Evolutionary conservation across 2,113 vertebrate genomes (phyloP).

Genomic region (Anhinga anhinga): DNA sequence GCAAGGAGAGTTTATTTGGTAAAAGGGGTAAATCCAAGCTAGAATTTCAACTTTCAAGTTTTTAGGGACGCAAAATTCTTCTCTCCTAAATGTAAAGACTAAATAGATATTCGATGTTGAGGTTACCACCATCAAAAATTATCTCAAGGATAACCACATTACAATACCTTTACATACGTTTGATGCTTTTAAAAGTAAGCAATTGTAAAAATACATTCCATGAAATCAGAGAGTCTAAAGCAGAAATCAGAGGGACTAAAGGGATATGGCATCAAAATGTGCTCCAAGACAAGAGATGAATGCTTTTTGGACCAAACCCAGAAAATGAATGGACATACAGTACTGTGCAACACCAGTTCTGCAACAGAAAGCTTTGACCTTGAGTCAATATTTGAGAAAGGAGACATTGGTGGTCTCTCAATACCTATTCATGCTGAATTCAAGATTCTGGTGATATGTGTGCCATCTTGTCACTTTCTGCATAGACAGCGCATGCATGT

Average conservation of each 20-base stretch:
- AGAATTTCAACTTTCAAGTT: neutral
- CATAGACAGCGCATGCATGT: neutral
- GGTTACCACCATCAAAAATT: neutral
- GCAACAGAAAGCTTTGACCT: neutral
- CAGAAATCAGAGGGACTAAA: too few relatives aligned
- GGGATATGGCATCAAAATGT: neutral
- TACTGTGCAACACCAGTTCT: neutral
- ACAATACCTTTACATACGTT: neutral
- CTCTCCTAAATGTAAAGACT: rapidly evolving
- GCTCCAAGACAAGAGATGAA: neutral
- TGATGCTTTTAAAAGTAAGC: neutral
- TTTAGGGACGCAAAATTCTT: neutral
- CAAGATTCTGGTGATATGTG: neutral
- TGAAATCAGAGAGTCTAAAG: neutral
- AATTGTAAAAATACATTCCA: neutral
- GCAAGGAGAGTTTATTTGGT: neutral
- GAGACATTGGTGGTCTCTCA: rapidly evolving
- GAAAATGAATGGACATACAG: neutral
- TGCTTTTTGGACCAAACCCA: neutral
- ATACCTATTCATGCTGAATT: neutral
- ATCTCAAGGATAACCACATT: neutral
- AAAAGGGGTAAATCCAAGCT: neutral
- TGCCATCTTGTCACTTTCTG: neutral
- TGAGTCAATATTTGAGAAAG: neutral
- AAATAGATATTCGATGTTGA: neutral